phyloP scores from a whole-genome alignment of 2,888 invertebrate genomes.

The Furcula furcula region DNA sequence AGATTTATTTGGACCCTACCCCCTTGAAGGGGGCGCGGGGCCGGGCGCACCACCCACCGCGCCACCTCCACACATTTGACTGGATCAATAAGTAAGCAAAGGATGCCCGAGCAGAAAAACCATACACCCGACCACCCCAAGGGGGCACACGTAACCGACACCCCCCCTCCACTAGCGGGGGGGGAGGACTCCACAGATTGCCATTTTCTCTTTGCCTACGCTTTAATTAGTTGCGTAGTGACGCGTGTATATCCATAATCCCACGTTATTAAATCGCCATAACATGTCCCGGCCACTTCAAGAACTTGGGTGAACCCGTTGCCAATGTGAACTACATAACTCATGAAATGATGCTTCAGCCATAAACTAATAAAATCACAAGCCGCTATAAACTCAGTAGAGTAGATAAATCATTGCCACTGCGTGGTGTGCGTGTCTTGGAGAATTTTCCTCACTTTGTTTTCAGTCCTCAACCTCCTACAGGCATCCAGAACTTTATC shows the following conservation, averaged over 20 bases:
- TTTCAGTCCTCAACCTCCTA: background rate
- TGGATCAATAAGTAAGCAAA: constrained; percentile 84
- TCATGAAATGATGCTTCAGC: constrained; percentile 5
- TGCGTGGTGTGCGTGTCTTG: constrained; percentile 2
- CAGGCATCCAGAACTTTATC: constrained; percentile 1
- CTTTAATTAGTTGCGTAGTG: constrained; percentile 82
- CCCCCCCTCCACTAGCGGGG: constrained; percentile 79
- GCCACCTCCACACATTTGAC: constrained; percentile 83
- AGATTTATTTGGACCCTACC: constrained; percentile 83
- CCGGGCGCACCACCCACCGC: constrained; percentile 74
- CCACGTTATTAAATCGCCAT: constrained; percentile 66
- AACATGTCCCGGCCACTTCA: constrained; percentile 29
- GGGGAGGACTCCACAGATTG: constrained; percentile 80
- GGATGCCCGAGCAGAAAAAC: constrained; percentile 83
- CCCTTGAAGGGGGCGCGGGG: constrained; percentile 67
- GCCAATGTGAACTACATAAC: constrained; percentile 5
- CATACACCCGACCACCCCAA: constrained; percentile 81
- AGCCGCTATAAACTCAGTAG: constrained; percentile 4
- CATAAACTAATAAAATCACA: constrained; percentile 8
- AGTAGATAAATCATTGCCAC: constrained; percentile 9
- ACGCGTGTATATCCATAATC: constrained; percentile 78
- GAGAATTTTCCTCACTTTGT: constrained; percentile 3
- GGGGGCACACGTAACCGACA: constrained; percentile 82
- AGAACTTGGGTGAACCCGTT: constrained; percentile 12
- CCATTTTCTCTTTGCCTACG: constrained; percentile 82